Conservation (phyloP, 2,888 invertebrate genomes). For the Trachelus tabidus region DNA sequence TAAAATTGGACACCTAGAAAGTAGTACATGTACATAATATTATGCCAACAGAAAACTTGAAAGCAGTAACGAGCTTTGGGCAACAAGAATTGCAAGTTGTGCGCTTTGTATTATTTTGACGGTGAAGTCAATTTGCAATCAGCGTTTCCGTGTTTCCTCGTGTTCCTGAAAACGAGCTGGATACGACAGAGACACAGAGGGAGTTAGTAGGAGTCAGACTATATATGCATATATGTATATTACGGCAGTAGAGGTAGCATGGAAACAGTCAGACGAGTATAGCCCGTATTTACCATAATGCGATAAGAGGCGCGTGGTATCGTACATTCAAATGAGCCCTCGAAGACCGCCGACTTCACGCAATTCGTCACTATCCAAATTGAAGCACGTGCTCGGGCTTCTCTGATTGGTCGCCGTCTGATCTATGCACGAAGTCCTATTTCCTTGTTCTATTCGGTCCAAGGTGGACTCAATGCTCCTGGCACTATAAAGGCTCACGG, state of each 20-base stretch:
- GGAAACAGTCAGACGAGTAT: not conserved
- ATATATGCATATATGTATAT: not conserved
- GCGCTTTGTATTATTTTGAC: conserved; percentile 37
- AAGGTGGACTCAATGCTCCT: not conserved
- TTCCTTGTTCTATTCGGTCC: conserved; percentile 6
- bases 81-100: not conserved
- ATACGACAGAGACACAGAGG: not conserved
- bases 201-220: not conserved
- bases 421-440: conserved; percentile 5
- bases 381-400: not conserved
- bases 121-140: conserved; percentile 60
- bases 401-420: conserved; percentile 15
- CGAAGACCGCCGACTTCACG: not conserved
- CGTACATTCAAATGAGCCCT: conserved; percentile 56
- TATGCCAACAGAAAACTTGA: not conserved
- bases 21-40: not conserved
- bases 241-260: not conserved
- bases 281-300: conserved; percentile 59
- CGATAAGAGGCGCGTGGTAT: conserved; percentile 56
- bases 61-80: conserved; percentile 40
- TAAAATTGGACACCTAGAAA: not conserved
- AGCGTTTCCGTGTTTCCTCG: conserved; percentile 37
- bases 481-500: not conserved
- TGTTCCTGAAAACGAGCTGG: not conserved
- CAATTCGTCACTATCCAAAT: conserved; percentile 1